Evolutionary conservation across 1,140 invertebrate genomes (phyloP).

Genomic region (Gonatopus flavifemur): DNA sequence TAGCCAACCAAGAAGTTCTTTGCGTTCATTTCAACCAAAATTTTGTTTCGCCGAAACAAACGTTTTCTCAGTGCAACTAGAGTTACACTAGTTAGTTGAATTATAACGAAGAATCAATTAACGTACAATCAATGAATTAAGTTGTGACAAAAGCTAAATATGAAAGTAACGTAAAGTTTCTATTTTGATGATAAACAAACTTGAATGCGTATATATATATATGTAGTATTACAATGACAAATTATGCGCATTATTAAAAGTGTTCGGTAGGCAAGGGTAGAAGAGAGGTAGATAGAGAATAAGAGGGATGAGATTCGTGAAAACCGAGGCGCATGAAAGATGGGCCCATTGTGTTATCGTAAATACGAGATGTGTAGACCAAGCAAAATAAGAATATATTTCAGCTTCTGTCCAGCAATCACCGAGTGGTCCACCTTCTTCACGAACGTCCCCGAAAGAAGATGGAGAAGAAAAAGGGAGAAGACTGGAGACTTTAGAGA

Average conservation of each 20-base stretch:
- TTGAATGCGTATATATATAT: no score
- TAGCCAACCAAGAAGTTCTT: no score
- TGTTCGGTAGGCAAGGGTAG: slow-evolving; percentile 9
- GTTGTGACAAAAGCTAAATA: no score
- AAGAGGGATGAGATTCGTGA: slow-evolving; percentile 19
- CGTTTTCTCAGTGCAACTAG: no score
- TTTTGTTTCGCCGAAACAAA: no score
- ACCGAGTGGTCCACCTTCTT: slow-evolving; percentile 19
- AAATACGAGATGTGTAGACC: slow-evolving; percentile 18
- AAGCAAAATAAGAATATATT: slow-evolving; percentile 25
- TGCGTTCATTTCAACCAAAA: no score
- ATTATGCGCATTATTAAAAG: slow-evolving; percentile 39
- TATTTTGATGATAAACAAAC: no score
- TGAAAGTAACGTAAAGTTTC: no score
- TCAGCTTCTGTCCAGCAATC: slow-evolving; percentile 30
- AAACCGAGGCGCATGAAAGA: slow-evolving; percentile 38
- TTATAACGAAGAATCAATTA: no score
- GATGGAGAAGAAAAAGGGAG: slow-evolving; percentile 27
- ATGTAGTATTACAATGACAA: slow-evolving; percentile 36
- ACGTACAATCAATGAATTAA: no score
- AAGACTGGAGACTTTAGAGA: slow-evolving; percentile 16
- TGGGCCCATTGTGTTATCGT: slow-evolving; percentile 37
- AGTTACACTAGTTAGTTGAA: no score
- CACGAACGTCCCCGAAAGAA: slow-evolving; percentile 17
- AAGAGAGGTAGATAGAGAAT: slow-evolving; percentile 2